Evolutionary conservation across 2,797 vertebrate genomes (phyloP).

Genomic region (Aldrovandia affinis): DNA sequence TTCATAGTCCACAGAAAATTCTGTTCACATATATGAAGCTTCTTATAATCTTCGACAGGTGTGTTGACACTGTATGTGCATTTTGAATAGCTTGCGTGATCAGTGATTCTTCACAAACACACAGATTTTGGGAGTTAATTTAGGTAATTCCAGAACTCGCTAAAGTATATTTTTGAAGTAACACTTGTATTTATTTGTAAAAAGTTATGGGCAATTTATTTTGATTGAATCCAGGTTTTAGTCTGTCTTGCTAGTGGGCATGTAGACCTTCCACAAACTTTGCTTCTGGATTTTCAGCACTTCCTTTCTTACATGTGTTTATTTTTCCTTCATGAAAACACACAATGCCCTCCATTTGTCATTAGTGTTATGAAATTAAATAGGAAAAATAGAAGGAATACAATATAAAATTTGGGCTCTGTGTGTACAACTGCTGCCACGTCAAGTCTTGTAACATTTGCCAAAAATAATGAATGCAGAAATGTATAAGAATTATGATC

Average conservation of each 20-base stretch:
- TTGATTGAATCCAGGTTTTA: too few species aligned
- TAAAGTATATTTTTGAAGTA: neutral
- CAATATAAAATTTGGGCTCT: too few species aligned
- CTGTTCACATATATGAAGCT: too few species aligned
- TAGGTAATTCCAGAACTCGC: neutral
- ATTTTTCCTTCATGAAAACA: neutral
- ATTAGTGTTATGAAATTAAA: neutral
- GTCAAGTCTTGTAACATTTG: neutral
- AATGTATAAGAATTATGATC: neutral
- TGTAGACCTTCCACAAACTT: neutral
- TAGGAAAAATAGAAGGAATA: too few species aligned
- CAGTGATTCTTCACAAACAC: neutral
- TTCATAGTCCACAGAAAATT: too few species aligned
- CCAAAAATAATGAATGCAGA: neutral
- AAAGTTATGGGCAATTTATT: neutral
- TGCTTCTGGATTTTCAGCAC: neutral
- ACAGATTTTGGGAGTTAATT: neutral
- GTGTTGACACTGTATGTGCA: too few species aligned
- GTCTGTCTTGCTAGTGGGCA: neutral
- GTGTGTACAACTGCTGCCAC: too few species aligned
- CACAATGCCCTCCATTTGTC: neutral
- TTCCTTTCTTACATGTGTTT: neutral
- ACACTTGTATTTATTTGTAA: neutral
- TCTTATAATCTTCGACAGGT: too few species aligned
- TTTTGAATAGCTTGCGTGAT: too few species aligned